These are phyloP conservation scores for Dipodomys stephensi DNA, from an alignment of 2,113 vertebrate species.

Conservation along the genomic window DNA sequence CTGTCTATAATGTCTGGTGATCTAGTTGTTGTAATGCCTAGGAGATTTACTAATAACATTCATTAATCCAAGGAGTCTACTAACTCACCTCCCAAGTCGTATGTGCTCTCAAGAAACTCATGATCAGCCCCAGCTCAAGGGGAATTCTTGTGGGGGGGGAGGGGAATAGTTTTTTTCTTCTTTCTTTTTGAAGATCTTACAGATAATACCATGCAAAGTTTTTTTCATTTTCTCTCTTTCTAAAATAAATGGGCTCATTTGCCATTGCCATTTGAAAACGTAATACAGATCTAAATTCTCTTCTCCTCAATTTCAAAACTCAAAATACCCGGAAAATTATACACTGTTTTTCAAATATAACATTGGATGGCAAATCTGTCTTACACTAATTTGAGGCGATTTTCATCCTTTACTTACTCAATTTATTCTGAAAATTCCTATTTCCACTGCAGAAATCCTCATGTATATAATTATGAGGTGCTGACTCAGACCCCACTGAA, in stretches of 20 bases:
- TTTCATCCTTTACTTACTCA: neutral
- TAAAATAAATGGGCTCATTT: constrained; percentile 29
- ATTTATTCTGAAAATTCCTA: neutral
- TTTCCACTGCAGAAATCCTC: neutral
- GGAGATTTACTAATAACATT: no score
- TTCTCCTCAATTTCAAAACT: constrained; percentile 49
- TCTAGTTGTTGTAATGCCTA: no score
- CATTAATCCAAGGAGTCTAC: no score
- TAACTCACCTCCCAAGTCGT: no score
- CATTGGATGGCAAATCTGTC: neutral
- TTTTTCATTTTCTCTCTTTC: neutral
- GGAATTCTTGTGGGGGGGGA: no score
- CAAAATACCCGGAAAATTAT: neutral
- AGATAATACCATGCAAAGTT: no score
- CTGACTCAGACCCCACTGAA: neutral
- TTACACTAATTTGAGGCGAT: neutral
- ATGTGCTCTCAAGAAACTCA: no score
- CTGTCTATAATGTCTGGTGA: no score
- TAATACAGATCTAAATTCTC: neutral
- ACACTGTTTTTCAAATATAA: constrained; percentile 28
- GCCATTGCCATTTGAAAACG: constrained; percentile 6
- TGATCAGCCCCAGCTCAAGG: no score
- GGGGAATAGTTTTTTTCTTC: no score
- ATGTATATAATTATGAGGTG: neutral
- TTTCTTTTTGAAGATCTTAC: no score